phyloP scores from a whole-genome alignment of 2,113 vertebrate species.

The Amblyopsis rosae region DNA sequence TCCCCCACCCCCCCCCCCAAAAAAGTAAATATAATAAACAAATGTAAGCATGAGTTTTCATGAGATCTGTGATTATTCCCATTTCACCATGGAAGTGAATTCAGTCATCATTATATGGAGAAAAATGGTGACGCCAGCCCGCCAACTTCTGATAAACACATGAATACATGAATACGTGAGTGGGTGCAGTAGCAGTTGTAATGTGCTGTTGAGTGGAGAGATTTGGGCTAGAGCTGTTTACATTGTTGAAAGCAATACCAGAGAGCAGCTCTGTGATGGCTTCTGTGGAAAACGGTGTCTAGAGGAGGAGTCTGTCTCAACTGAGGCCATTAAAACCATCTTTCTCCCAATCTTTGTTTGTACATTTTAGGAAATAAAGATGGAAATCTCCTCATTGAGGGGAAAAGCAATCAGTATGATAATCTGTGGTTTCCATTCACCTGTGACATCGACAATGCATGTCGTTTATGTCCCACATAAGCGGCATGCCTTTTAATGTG shows the following conservation, averaged over 20 bases:
- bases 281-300: constrained; percentile 44
- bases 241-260: constrained; percentile 43
- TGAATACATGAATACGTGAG: constrained; percentile 74
- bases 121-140: constrained; percentile 57
- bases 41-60: constrained; percentile 46
- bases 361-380: constrained; percentile 64
- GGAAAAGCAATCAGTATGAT: constrained; percentile 73
- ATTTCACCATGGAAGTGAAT: constrained; percentile 51
- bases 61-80: constrained; percentile 57
- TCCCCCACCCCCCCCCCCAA: neutral
- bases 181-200: constrained; percentile 34
- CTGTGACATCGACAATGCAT: constrained; percentile 41
- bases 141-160: constrained; percentile 71
- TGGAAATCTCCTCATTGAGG: constrained; percentile 58
- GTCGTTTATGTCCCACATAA: constrained; percentile 52
- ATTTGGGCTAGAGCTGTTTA: constrained; percentile 60
- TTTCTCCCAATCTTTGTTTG: constrained; percentile 54
- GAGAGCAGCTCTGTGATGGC: constrained; percentile 45
- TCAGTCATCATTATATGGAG: constrained; percentile 62
- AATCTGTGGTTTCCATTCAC: constrained; percentile 68
- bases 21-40: constrained; percentile 19
- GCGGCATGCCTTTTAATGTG: constrained; percentile 65
- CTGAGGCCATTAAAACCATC: constrained; percentile 46
- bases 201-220: constrained; percentile 66
- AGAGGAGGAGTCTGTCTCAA: constrained; percentile 35